These are phyloP conservation scores for Liolophura sinensis DNA, from an alignment of 1,140 invertebrate genomes.

Conservation along the genomic window DNA sequence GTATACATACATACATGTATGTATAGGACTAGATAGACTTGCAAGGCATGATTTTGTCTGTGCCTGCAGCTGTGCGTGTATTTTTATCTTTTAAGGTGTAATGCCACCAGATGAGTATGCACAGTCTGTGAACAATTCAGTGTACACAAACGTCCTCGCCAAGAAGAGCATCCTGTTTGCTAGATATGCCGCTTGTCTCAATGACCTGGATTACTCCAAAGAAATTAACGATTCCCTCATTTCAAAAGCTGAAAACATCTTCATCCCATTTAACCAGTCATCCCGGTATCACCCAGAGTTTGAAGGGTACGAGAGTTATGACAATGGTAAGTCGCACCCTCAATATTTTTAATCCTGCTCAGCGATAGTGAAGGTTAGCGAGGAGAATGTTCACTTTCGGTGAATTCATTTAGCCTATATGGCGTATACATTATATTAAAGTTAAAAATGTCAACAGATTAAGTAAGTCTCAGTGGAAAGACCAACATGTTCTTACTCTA, in stretches of 20 bases:
- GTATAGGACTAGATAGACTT: too few relatives aligned
- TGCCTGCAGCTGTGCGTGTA: neutral
- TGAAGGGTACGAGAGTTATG: conserved; percentile 10
- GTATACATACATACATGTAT: too few relatives aligned
- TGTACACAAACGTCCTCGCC: conserved; percentile 8
- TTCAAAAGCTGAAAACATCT: neutral
- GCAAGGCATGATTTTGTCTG: neutral
- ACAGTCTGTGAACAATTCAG: conserved; percentile 7
- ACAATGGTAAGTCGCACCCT: neutral
- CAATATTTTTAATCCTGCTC: neutral
- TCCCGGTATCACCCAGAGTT: conserved; percentile 9
- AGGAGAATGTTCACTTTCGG: too few relatives aligned
- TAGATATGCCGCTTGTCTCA: conserved; percentile 1
- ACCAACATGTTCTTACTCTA: too few relatives aligned
- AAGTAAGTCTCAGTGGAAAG: too few relatives aligned
- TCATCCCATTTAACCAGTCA: conserved; percentile 3
- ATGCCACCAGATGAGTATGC: conserved; percentile 9
- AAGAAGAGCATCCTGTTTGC: conserved; percentile 3
- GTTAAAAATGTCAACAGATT: too few relatives aligned
- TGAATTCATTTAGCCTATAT: too few relatives aligned
- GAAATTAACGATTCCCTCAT: neutral
- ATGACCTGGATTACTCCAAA: neutral
- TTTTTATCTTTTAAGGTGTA: conserved; percentile 3
- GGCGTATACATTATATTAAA: too few relatives aligned
- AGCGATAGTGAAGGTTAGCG: too few relatives aligned